Conservation (phyloP, 2,113 vertebrate genomes). For the Aspiorhynchus laticeps region DNA sequence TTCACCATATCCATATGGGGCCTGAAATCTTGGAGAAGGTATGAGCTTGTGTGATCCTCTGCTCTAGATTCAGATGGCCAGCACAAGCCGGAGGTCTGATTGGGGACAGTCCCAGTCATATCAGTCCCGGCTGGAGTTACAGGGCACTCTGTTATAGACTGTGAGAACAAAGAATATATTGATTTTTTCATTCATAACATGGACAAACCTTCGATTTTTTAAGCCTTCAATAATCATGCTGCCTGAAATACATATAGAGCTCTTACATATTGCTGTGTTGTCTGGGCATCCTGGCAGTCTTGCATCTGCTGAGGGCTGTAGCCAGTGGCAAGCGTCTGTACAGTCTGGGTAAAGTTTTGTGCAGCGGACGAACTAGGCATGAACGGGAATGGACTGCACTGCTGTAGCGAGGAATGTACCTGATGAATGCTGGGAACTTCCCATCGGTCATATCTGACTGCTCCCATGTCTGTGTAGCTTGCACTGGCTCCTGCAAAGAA, state of each 20-base stretch:
- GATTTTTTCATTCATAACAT: background rate
- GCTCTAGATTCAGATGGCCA: constrained; percentile 60
- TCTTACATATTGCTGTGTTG: constrained; percentile 66
- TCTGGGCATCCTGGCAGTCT: constrained; percentile 49
- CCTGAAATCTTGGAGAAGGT: constrained; percentile 58
- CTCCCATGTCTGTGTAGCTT: constrained; percentile 73
- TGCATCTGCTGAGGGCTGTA: constrained; percentile 58
- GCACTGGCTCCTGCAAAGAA: constrained; percentile 63
- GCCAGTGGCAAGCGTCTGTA: constrained; percentile 52
- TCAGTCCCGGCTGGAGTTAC: constrained; percentile 50
- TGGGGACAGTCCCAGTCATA: constrained; percentile 36
- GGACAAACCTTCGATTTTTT: background rate
- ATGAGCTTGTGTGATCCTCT: constrained; percentile 41
- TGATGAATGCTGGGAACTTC: constrained; percentile 33
- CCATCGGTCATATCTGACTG: constrained; percentile 68
- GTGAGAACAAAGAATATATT: background rate
- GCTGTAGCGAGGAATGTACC: constrained; percentile 38
- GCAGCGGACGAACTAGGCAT: constrained; percentile 38
- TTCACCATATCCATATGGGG: constrained; percentile 66
- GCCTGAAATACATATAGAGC: background rate
- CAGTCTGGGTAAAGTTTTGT: constrained; percentile 49
- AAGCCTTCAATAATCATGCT: background rate
- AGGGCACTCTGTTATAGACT: constrained; percentile 52
- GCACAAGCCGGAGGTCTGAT: constrained; percentile 31
- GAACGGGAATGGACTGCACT: constrained; percentile 36